Evolutionary conservation across 1,140 invertebrate species (phyloP).

Genomic region (Drosophila setifemur): DNA sequence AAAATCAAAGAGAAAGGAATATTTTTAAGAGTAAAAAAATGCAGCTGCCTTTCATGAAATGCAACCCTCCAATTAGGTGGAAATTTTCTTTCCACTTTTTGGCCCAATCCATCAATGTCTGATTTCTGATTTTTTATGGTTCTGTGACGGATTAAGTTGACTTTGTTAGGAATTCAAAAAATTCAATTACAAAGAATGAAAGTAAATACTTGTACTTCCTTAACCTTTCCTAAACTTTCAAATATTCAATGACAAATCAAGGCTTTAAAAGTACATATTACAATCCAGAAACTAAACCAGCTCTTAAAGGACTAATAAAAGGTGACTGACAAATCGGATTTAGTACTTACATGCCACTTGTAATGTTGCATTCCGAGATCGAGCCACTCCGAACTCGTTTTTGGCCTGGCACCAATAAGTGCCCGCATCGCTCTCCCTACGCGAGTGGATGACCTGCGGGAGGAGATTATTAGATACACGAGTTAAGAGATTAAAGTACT

Average conservation of each 20-base stretch:
- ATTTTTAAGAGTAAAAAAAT: conserved; percentile 15
- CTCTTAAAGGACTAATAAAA: too few species aligned
- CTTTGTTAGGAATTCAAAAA: too few species aligned
- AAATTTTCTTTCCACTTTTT: conserved; percentile 33
- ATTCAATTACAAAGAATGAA: too few species aligned
- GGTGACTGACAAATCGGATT: not conserved
- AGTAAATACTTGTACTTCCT: too few species aligned
- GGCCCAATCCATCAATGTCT: conserved; percentile 66
- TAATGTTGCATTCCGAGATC: conserved; percentile 92
- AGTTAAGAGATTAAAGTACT: conserved; percentile 57
- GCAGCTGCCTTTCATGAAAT: conserved; percentile 42
- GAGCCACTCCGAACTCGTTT: conserved; percentile 90
- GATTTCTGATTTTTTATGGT: conserved; percentile 7
- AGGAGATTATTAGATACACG: conserved; percentile 31
- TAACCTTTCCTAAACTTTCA: too few species aligned
- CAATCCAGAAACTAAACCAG: too few species aligned
- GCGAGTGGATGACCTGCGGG: conserved; percentile 74
- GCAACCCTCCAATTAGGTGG: conserved; percentile 65
- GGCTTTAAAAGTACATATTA: too few species aligned
- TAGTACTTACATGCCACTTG: conserved; percentile 90
- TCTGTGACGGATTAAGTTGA: too few species aligned
- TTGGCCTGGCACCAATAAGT: conserved; percentile 94
- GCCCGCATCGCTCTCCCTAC: conserved; percentile 88
- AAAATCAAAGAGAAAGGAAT: conserved; percentile 22
- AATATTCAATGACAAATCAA: too few species aligned